Percentiles rank a stretch among this genome's conserved stretches.
phyloP scores from a whole-genome alignment of 2,113 vertebrate genomes.

The Misgurnus anguillicaudatus region DNA sequence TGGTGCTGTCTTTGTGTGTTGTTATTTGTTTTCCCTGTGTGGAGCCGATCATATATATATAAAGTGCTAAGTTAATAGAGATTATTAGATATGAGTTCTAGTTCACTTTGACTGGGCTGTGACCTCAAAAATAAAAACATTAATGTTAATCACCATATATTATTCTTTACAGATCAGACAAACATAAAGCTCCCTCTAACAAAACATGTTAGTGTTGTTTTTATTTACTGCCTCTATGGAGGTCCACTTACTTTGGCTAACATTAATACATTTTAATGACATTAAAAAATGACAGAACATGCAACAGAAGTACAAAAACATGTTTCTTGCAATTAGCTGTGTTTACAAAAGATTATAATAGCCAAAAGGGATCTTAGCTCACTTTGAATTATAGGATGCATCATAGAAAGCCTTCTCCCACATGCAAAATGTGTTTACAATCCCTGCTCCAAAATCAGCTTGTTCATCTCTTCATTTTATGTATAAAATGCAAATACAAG shows the following conservation, averaged over 20 bases:
- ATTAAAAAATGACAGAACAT: too few species aligned
- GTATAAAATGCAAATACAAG: too few species aligned
- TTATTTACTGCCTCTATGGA: too few species aligned
- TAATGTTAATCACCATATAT: neutral
- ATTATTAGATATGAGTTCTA: neutral
- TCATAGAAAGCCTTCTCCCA: neutral
- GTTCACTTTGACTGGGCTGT: neutral
- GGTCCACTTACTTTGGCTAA: too few species aligned
- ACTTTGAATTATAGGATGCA: neutral
- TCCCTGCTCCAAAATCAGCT: too few species aligned
- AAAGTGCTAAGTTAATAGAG: constrained; percentile 21
- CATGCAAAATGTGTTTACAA: too few species aligned
- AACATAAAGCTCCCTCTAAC: neutral
- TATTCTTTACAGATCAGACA: neutral
- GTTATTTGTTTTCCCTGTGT: neutral
- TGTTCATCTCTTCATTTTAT: too few species aligned
- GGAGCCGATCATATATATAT: neutral
- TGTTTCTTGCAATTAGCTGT: neutral
- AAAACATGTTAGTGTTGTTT: too few species aligned
- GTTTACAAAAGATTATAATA: neutral
- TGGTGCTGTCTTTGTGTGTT: constrained; percentile 17
- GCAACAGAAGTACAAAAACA: too few species aligned
- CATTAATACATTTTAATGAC: too few species aligned
- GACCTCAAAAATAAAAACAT: constrained; percentile 16
- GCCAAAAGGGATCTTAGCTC: neutral